Evolutionary conservation across 1,140 invertebrate genomes (phyloP), one percentile per base, ranked within the genome.

Genomic region (Callitettix versicolor): DNA sequence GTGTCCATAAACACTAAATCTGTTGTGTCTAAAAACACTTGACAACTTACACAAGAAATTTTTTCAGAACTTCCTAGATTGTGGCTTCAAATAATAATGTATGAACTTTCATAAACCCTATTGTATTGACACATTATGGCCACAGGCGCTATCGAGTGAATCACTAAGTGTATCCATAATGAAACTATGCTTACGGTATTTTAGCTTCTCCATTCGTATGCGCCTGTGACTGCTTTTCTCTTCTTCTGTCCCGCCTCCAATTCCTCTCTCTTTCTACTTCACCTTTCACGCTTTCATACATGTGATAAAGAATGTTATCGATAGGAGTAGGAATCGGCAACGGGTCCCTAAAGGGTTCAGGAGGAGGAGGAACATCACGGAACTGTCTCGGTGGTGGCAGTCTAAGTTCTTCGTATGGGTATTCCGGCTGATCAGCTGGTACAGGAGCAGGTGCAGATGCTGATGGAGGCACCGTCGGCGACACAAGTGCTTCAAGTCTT

Each of bases 261-360:
- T 33, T 22, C 17, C 43, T 12, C 6, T 48, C 21, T 17, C 50
- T 3, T 22, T 64, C 69, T 1, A 69, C 65, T 30, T 66, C 63
- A 56, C 71, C 70, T 52, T 73, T 75, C 1, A 78, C 75, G 61
- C 78, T 82, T 71, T 86, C 85, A 63, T 85, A 86, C n/a, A 86
- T 81, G 67, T 88, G 85, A 60, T 87, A 87, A 0, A 88, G 68
- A 0, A 84, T 81, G 71, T 88, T 88, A 64, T 87, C 85, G 30
- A 87, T 75, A 36, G 80, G 79, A 20, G 72, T 73, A 42, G 59
- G 50, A 15, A 59, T 24, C n/a, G 53, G 58, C 26, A 71, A 71
- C 1, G 78, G 77, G 62, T 82, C 80, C 0, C 79, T 68, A 65
- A 86, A 86, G 61, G 79, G 79, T 62, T 86, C 83, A 0, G 85